phyloP scores from a whole-genome alignment of 2,888 invertebrate species.

The Cryptocephalus primarius region DNA sequence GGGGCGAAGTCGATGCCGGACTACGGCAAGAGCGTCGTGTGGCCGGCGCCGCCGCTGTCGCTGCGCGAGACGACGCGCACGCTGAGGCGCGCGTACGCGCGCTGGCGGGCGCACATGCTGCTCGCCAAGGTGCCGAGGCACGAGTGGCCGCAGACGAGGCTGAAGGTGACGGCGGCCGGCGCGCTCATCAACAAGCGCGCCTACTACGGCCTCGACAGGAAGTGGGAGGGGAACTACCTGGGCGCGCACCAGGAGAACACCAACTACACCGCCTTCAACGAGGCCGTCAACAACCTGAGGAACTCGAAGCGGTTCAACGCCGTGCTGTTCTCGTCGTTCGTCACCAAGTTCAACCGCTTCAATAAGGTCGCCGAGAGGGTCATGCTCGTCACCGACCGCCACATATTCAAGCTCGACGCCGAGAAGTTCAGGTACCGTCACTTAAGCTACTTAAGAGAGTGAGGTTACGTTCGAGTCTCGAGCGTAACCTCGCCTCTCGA shows the following conservation, averaged over 20 bases:
- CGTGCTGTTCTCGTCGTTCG: constrained; percentile 54
- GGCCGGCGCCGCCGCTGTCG: constrained; percentile 72
- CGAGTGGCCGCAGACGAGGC: constrained; percentile 79
- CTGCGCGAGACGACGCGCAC: constrained; percentile 50
- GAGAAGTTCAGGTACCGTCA: constrained; percentile 49
- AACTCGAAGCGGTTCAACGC: constrained; percentile 52
- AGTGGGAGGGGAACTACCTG: constrained; percentile 81
- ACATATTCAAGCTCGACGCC: constrained; percentile 79
- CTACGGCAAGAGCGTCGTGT: constrained; percentile 65
- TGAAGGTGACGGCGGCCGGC: constrained; percentile 69
- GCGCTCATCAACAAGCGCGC: constrained; percentile 54
- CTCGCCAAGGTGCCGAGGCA: constrained; percentile 60
- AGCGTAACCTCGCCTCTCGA: no score
- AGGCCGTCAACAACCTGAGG: constrained; percentile 56
- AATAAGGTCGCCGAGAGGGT: constrained; percentile 67
- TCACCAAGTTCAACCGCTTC: constrained; percentile 59
- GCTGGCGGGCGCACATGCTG: constrained; percentile 83
- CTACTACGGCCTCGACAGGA: constrained; percentile 65
- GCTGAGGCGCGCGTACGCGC: constrained; percentile 53
- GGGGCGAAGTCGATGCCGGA: constrained; percentile 56
- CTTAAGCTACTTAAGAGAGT: no score
- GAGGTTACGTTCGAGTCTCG: no score
- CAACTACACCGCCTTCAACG: constrained; percentile 52
- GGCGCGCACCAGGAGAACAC: constrained; percentile 55
- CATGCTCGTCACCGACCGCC: constrained; percentile 74